phyloP scores from a whole-genome alignment of 2,888 invertebrate genomes.

The Oasisia sp. region DNA sequence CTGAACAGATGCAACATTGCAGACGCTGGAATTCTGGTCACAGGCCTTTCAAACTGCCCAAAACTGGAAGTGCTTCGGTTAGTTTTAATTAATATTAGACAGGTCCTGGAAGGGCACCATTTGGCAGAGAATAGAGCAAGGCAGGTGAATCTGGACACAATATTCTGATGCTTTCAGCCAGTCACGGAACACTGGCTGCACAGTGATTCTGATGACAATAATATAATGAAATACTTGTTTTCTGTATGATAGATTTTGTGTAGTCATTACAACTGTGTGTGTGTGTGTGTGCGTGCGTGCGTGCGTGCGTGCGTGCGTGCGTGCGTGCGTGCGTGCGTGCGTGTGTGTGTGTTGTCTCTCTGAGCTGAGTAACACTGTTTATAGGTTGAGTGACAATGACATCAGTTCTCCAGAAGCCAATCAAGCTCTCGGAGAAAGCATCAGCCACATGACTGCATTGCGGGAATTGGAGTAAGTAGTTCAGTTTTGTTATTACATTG shows the following conservation, averaged over 20 bases:
- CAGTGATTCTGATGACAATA: too few species aligned
- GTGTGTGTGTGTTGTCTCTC: not conserved
- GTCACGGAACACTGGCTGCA: too few species aligned
- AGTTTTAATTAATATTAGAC: not conserved
- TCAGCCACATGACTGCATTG: not conserved
- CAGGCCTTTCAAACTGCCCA: not conserved
- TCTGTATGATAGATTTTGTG: not conserved
- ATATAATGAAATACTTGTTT: not conserved
- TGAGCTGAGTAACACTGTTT: not conserved
- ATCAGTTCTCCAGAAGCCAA: not conserved
- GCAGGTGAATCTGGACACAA: too few species aligned
- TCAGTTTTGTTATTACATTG: not conserved
- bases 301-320: too few species aligned
- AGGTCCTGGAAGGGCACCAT: too few species aligned
- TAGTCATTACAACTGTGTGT: not conserved
- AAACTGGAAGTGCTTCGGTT: not conserved
- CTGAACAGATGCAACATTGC: not conserved
- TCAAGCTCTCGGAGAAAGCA: not conserved
- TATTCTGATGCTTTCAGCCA: too few species aligned
- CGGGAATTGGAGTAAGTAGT: slow-evolving; percentile 13
- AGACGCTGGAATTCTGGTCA: not conserved
- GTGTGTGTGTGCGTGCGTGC: too few species aligned
- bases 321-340: too few species aligned
- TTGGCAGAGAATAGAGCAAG: too few species aligned
- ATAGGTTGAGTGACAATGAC: not conserved